phyloP scores from a whole-genome alignment of 2,797 vertebrate genomes.

The Garrulus glandarius region DNA sequence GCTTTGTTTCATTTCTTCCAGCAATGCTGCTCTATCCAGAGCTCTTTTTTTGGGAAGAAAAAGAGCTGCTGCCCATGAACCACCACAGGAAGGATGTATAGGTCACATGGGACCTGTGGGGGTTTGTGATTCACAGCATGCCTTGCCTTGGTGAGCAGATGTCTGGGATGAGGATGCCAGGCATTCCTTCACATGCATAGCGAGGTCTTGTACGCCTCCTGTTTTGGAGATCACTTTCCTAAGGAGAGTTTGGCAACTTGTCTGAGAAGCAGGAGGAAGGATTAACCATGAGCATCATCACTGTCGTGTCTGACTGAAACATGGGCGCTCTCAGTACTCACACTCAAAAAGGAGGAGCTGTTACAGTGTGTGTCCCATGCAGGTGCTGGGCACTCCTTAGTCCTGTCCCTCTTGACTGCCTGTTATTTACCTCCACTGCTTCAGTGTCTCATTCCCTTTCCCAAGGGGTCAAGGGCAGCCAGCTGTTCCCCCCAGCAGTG shows the following conservation, averaged over 20 bases:
- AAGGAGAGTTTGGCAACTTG: background rate
- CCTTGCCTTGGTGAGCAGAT: background rate
- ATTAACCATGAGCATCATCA: background rate
- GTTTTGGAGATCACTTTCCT: background rate
- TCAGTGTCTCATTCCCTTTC: background rate
- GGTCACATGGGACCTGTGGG: rapidly evolving
- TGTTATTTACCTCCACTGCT: background rate
- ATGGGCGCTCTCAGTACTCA: background rate
- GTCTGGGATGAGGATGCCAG: background rate
- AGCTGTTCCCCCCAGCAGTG: rapidly evolving
- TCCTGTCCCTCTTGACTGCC: background rate
- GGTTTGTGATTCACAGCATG: background rate
- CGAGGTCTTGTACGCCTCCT: background rate
- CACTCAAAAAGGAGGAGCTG: background rate
- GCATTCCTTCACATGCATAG: background rate
- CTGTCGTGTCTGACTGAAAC: background rate
- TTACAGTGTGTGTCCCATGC: rapidly evolving
- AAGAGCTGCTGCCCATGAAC: background rate
- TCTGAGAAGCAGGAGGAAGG: background rate
- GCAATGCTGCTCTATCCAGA: background rate
- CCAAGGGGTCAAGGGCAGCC: background rate
- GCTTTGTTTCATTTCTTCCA: background rate
- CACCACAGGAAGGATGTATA: background rate
- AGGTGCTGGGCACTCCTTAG: background rate
- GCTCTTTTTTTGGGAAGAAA: background rate